Evolutionary conservation across 2,113 vertebrate species (phyloP).

Genomic region (Neopipo cinnamomea): DNA sequence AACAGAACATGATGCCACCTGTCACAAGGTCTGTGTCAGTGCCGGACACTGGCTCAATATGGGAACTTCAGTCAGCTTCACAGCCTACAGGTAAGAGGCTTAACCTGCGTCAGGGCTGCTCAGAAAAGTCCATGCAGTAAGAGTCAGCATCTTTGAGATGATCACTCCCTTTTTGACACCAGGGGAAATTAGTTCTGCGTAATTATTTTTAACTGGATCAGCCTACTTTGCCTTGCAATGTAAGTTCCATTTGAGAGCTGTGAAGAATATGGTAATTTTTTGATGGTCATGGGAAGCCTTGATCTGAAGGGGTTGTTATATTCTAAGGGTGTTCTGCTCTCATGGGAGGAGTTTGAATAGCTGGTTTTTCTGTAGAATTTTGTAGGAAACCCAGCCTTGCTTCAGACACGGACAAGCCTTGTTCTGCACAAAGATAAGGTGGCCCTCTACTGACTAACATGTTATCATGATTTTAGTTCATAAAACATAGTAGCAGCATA

Average conservation of each 20-base stretch:
- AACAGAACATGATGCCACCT: conserved; percentile 88
- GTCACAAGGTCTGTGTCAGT: conserved; percentile 91
- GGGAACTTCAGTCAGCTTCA: conserved; percentile 93
- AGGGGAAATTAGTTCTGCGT: neutral
- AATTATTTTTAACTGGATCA: neutral
- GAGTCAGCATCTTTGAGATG: neutral
- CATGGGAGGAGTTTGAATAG: neutral
- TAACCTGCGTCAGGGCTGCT: neutral
- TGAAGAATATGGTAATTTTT: neutral
- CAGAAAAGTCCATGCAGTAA: neutral
- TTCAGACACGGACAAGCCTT: neutral
- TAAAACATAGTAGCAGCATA: neutral
- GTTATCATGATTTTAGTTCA: neutral
- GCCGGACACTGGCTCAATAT: conserved; percentile 92
- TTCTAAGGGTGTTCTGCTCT: neutral
- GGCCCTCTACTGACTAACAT: neutral
- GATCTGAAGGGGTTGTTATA: neutral
- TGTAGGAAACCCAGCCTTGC: neutral
- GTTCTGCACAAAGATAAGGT: neutral
- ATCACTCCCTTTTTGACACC: neutral
- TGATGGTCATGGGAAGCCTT: neutral
- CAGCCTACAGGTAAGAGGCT: conserved; percentile 81
- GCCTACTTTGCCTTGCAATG: neutral
- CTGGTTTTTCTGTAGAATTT: neutral
- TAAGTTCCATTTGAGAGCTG: neutral